A percentile compares a stretch with the other conserved stretches of the same genome.
Evolutionary conservation across 2,113 vertebrate species (phyloP).

Genomic region (Psittacula cyanocephala): DNA sequence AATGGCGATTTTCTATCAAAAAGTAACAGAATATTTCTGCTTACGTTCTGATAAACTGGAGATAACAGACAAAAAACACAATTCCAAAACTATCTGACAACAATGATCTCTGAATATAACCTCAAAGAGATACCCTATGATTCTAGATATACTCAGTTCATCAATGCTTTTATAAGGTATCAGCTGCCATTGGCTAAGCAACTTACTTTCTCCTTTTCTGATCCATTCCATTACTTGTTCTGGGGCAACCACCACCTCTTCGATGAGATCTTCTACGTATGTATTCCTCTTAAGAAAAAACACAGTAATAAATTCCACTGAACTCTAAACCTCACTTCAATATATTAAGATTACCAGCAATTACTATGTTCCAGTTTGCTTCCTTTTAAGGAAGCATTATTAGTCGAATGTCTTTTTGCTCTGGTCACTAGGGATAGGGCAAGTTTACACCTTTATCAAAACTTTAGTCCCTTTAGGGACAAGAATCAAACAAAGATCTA

Average conservation of each 20-base stretch:
- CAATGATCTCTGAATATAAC: not conserved
- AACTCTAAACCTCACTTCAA: not conserved
- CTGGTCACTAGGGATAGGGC: not conserved
- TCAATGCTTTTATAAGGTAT: not conserved
- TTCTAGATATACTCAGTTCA: not conserved
- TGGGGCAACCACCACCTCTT: constrained; percentile 86
- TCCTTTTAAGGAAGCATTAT: not conserved
- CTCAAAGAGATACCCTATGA: not conserved
- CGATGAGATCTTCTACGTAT: constrained; percentile 91
- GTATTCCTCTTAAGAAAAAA: constrained; percentile 83
- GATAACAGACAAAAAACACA: not conserved
- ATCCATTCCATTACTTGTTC: constrained; percentile 91
- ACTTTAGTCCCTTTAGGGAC: not conserved
- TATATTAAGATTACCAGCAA: not conserved
- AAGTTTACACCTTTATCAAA: not conserved
- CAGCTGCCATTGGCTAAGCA: not conserved
- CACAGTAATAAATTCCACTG: not conserved
- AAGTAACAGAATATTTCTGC: not conserved
- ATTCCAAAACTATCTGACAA: not conserved
- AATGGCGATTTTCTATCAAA: constrained; percentile 88
- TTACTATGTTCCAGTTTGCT: not conserved
- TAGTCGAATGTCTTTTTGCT: not conserved
- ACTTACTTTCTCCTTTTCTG: constrained; percentile 93
- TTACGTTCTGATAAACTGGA: not conserved
- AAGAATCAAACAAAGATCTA: not conserved